These are phyloP conservation scores for Caenorhabditis sp. DNA, from an alignment of 2,888 invertebrate species.

Conservation along the genomic window DNA sequence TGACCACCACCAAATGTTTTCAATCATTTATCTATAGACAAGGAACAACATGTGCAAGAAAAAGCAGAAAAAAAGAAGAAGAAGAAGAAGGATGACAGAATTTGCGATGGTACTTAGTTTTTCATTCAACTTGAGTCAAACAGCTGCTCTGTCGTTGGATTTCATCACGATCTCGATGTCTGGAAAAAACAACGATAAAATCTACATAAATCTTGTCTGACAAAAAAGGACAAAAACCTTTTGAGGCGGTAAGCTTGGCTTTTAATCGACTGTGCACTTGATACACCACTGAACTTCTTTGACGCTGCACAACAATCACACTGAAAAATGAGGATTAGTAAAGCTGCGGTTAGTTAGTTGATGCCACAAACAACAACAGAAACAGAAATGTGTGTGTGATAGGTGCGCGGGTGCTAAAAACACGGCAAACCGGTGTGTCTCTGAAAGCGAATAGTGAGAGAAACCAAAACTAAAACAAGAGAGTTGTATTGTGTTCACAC, in stretches of 20 bases:
- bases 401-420: slow-evolving; percentile 5
- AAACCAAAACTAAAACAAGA: no score
- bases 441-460: neutral
- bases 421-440: neutral
- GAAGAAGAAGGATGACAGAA: neutral
- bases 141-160: slow-evolving; percentile 42
- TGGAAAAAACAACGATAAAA: slow-evolving; percentile 7
- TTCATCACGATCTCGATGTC: slow-evolving; percentile 40
- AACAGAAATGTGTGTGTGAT: neutral
- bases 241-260: slow-evolving; percentile 40
- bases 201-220: no score
- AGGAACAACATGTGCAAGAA: neutral
- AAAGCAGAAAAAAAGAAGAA: neutral
- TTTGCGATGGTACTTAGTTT: neutral
- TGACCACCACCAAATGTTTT: neutral
- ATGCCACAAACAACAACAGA: neutral
- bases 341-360: neutral
- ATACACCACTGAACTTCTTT: slow-evolving; percentile 45
- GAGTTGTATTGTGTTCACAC: no score
- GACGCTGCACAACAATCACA: slow-evolving; percentile 27
- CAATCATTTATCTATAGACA: neutral
- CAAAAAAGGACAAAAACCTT: no score
- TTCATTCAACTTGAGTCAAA: slow-evolving; percentile 35
- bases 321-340: slow-evolving; percentile 13
- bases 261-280: slow-evolving; percentile 43